These are phyloP conservation scores for Sarcophaga carnaria DNA, from an alignment of 2,888 invertebrate genomes.

Conservation along the genomic window DNA sequence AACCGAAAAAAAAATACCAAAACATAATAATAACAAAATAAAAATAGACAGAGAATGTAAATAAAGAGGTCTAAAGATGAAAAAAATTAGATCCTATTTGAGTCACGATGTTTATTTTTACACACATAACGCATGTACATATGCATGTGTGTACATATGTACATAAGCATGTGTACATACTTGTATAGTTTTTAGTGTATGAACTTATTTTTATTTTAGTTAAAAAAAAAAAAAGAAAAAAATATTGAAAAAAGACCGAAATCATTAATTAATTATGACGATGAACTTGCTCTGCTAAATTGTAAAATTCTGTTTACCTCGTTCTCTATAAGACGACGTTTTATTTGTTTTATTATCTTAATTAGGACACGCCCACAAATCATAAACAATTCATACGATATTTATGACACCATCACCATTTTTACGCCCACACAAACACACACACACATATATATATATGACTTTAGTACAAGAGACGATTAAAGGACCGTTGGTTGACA, in stretches of 20 bases:
- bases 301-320: background rate
- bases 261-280: background rate
- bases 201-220: background rate
- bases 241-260: background rate
- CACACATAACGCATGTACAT: background rate
- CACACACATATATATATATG: too few species aligned
- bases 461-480: too few species aligned
- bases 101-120: slow-evolving; percentile 16
- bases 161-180: background rate
- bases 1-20: slow-evolving; percentile 9
- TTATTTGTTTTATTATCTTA: slow-evolving; percentile 7
- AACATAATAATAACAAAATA: slow-evolving; percentile 10
- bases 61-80: slow-evolving; percentile 23
- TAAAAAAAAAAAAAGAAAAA: background rate
- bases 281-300: slow-evolving; percentile 6
- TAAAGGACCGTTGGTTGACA: background rate
- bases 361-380: slow-evolving; percentile 47
- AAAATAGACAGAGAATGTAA: background rate
- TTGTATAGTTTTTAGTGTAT: background rate
- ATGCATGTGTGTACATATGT: background rate
- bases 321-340: background rate
- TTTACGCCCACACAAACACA: slow-evolving; percentile 7
- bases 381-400: slow-evolving; percentile 6
- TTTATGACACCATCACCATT: slow-evolving; percentile 28
- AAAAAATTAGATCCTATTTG: slow-evolving; percentile 42